These are phyloP conservation scores for Adelges cooleyi DNA, from an alignment of 1,140 invertebrate species.

Conservation along the genomic window DNA sequence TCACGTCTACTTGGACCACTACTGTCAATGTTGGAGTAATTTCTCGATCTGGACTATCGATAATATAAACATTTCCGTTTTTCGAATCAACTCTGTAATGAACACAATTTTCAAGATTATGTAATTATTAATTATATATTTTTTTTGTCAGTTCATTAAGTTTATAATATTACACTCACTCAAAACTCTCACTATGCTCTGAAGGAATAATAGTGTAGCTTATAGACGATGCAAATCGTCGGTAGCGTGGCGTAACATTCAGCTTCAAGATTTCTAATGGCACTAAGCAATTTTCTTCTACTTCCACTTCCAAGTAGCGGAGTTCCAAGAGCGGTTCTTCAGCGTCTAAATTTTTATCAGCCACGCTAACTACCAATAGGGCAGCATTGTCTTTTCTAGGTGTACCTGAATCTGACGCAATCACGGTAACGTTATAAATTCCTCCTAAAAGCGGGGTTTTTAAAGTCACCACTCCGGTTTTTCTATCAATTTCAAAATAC, in stretches of 20 bases:
- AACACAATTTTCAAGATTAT: constrained; percentile 29
- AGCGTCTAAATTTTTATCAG: constrained; percentile 48
- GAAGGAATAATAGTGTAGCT: constrained; percentile 16
- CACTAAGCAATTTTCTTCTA: constrained; percentile 58
- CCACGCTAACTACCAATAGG: constrained; percentile 51
- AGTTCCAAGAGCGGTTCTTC: constrained; percentile 51
- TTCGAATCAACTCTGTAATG: constrained; percentile 56
- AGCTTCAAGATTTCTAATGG: constrained; percentile 56
- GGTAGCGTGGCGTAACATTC: constrained; percentile 42
- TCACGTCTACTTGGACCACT: constrained; percentile 53
- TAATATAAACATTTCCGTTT: constrained; percentile 58
- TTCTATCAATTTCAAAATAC: constrained; percentile 64
- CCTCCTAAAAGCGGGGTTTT: constrained; percentile 49
- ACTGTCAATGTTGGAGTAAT: constrained; percentile 51
- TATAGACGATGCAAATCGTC: constrained; percentile 11
- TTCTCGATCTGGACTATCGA: constrained; percentile 57
- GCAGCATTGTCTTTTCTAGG: constrained; percentile 68
- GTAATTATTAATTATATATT: neutral
- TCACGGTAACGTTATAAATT: constrained; percentile 61
- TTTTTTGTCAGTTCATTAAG: neutral
- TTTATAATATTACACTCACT: neutral
- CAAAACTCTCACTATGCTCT: constrained; percentile 37
- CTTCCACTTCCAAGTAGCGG: constrained; percentile 62
- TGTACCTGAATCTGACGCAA: constrained; percentile 70
- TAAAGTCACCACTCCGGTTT: constrained; percentile 66